Evolutionary conservation across 2,888 invertebrate genomes (phyloP).

Genomic region (Drosophila kambysellisi): DNA sequence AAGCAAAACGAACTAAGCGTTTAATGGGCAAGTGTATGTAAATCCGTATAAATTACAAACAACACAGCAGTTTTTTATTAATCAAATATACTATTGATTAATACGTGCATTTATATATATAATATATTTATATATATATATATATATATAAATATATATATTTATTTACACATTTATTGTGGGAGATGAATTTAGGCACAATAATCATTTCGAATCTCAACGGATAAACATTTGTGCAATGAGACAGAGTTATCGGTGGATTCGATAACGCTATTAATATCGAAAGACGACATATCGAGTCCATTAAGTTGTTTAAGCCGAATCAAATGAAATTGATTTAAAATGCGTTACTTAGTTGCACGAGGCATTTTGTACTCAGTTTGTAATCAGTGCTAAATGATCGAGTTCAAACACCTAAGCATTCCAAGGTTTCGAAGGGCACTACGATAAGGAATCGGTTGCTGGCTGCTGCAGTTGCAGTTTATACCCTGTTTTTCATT

Average conservation of each 20-base stretch:
- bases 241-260: not conserved
- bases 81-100: not conserved
- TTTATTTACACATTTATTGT: not conserved
- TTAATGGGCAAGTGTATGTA: not conserved
- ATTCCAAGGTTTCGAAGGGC: constrained; percentile 44
- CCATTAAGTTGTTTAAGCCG: not conserved
- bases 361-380: constrained; percentile 15
- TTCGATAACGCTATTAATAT: not conserved
- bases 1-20: constrained; percentile 13
- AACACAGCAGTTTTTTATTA: not conserved
- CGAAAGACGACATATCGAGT: not conserved
- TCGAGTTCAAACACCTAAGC: constrained; percentile 64
- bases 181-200: not conserved
- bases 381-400: constrained; percentile 28
- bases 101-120: not conserved
- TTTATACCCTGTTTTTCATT: constrained; percentile 4
- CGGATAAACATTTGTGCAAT: not conserved
- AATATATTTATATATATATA: not conserved
- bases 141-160: constrained; percentile 5
- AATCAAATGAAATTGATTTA: not conserved
- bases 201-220: not conserved
- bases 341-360: constrained; percentile 47
- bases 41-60: not conserved
- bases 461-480: constrained; percentile 1
- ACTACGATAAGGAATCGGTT: constrained; percentile 31